A percentile compares a stretch with the other conserved stretches of the same genome.
These are phyloP conservation scores for Limanda limanda DNA, from an alignment of 2,113 vertebrate species.

Conservation along the genomic window DNA sequence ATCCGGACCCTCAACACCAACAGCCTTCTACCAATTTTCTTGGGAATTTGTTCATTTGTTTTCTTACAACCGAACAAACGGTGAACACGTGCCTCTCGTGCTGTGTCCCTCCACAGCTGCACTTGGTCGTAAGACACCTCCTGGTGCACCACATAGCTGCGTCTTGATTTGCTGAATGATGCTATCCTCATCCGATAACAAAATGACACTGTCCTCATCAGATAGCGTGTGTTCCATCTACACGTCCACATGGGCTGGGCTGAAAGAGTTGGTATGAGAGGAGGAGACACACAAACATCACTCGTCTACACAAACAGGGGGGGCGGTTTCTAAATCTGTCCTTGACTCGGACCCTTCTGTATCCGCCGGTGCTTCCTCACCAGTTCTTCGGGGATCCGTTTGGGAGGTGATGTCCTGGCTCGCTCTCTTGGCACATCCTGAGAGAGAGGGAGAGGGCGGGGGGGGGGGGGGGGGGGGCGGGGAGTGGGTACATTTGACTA, in stretches of 20 bases:
- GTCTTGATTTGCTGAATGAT: slow-evolving; percentile 10
- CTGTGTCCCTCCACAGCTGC: background rate
- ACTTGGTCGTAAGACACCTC: background rate
- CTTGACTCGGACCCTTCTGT: background rate
- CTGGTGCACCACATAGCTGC: background rate
- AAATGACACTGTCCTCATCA: slow-evolving; percentile 54
- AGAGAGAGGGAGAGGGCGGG: slow-evolving; percentile 20
- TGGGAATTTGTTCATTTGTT: too few relatives aligned
- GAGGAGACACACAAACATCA: slow-evolving; percentile 15
- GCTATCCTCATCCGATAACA: slow-evolving; percentile 38
- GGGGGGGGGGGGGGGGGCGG: slow-evolving; percentile 1
- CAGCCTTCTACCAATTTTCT: too few relatives aligned
- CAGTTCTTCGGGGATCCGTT: slow-evolving; percentile 25
- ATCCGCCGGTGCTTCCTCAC: slow-evolving; percentile 1
- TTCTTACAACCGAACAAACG: too few relatives aligned
- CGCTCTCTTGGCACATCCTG: slow-evolving; percentile 39
- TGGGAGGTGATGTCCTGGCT: slow-evolving; percentile 24
- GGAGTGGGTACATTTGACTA: slow-evolving; percentile 31
- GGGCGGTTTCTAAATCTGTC: slow-evolving; percentile 35
- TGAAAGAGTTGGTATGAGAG: slow-evolving; percentile 36
- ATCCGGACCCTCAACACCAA: too few relatives aligned
- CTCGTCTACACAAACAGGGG: background rate
- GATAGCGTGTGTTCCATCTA: slow-evolving; percentile 25
- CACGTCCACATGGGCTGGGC: slow-evolving; percentile 1
- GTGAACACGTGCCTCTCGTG: background rate